These are phyloP conservation scores for Heliconius sara DNA, from an alignment of 2,888 invertebrate genomes.

Conservation along the genomic window DNA sequence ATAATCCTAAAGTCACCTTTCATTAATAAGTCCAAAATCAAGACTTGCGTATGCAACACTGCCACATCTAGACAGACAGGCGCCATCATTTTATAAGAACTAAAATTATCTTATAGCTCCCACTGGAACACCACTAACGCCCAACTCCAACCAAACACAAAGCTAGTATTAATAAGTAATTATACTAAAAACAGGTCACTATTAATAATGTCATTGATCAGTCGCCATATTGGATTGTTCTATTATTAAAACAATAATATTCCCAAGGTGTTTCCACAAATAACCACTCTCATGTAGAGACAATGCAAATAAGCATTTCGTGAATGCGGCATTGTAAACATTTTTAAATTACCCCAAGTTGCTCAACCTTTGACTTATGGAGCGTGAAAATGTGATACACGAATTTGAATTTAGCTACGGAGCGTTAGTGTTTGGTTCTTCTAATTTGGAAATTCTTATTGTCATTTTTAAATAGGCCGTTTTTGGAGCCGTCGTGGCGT, in stretches of 20 bases:
- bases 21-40: neutral
- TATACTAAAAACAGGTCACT: neutral
- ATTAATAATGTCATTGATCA: conserved; percentile 25
- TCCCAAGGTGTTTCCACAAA: conserved; percentile 38
- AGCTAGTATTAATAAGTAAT: neutral
- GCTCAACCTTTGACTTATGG: conserved; percentile 29
- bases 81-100: neutral
- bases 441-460: neutral
- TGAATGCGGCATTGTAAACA: conserved; percentile 36
- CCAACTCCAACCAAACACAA: neutral
- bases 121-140: neutral
- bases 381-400: conserved; percentile 19
- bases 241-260: conserved; percentile 27
- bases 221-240: conserved; percentile 13
- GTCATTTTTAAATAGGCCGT: too few species aligned
- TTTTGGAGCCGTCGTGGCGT: too few species aligned
- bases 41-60: neutral
- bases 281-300: conserved; percentile 23
- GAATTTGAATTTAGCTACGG: neutral
- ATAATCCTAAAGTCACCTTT: neutral
- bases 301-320: conserved; percentile 36
- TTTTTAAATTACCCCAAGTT: conserved; percentile 30
- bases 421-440: neutral
- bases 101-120: neutral
- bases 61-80: neutral